phyloP scores from a whole-genome alignment of 2,797 vertebrate species.

The Thalassophryne amazonica region DNA sequence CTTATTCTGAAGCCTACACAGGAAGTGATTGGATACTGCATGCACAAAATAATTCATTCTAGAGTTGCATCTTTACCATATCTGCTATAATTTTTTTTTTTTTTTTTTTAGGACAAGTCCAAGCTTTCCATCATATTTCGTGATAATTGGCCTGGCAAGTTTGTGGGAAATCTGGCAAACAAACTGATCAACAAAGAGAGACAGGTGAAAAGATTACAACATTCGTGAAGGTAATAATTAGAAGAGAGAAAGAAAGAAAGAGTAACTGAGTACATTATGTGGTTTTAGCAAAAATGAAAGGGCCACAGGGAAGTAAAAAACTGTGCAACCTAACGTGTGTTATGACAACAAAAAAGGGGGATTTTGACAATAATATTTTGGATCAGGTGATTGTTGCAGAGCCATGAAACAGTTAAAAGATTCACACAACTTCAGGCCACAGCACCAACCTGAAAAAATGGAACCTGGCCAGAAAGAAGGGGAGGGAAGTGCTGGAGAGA shows the following conservation, averaged over 20 bases:
- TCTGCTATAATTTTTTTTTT: no score
- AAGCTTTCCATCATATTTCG: no score
- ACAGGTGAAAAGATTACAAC: no score
- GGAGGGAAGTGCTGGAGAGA: slow-evolving; percentile 52
- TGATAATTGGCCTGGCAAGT: no score
- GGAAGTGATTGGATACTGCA: no score
- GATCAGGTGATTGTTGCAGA: slow-evolving; percentile 2
- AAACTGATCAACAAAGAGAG: no score
- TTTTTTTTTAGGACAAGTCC: no score
- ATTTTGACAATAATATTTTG: not conserved
- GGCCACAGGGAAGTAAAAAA: slow-evolving; percentile 14
- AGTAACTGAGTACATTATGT: not conserved
- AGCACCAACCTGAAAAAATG: slow-evolving; percentile 43
- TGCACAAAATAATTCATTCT: no score
- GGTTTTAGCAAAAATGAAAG: slow-evolving; percentile 10
- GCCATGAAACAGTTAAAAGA: slow-evolving; percentile 64
- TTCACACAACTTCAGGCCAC: slow-evolving; percentile 32
- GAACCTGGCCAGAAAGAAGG: slow-evolving; percentile 65
- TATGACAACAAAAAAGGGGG: not conserved
- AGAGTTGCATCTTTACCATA: no score
- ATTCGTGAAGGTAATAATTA: no score
- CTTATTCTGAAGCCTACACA: no score
- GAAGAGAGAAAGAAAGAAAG: slow-evolving; percentile 6
- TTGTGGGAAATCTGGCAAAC: no score
- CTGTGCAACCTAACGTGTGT: not conserved